Evolutionary conservation across 2,888 invertebrate genomes (phyloP), one percentile per base, ranked within the genome.

Genomic region (Petrolisthes cinctipes): DNA sequence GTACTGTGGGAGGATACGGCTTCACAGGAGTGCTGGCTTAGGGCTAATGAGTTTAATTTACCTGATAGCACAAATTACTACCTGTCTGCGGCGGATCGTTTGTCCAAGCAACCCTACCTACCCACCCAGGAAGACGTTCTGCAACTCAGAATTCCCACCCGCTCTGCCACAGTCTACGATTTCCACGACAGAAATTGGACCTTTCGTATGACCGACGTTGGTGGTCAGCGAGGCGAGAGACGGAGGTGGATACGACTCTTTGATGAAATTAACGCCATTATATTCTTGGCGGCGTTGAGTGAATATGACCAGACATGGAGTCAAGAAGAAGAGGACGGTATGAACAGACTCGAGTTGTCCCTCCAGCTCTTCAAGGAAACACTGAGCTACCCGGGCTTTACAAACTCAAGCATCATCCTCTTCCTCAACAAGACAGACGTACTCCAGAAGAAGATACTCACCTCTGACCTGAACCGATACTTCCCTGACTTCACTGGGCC

Each of bases 41-140:
- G 90, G 11, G 89, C 89, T 75, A 91, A 90, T 71, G 90, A 90
- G 75, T 91, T 91, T 61, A 86, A 90, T 56, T 66, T 91, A 17
- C 90, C 91, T 17, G 91, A 91, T 81, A 90, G 87, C 82, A 90
- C 91, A 5, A 88, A 86, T 37, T 91, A 91, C 66, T 91, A 89
- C 81, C 81, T 91, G 73, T 80, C 80, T 11, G 86, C 85, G 3
- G 86, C 86, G 4, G 85, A 89, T 9, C 84, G 91, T 17, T 68
- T 91, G 37, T 53, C 89, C 17, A 80, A 89, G 79, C 85, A 87
- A 80, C 85, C 86, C 4, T 91, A 87, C 85, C 76, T 89, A 14
- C 91, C 91, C 71, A 88, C 90, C 17, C 90, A 91, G 75, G 90
- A 91, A 66, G 91, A 91, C 57, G 90, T 91, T 5, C 85, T 91